Evolutionary conservation across 2,797 vertebrate genomes (phyloP).

Genomic region (Bryconaethiops microstoma): DNA sequence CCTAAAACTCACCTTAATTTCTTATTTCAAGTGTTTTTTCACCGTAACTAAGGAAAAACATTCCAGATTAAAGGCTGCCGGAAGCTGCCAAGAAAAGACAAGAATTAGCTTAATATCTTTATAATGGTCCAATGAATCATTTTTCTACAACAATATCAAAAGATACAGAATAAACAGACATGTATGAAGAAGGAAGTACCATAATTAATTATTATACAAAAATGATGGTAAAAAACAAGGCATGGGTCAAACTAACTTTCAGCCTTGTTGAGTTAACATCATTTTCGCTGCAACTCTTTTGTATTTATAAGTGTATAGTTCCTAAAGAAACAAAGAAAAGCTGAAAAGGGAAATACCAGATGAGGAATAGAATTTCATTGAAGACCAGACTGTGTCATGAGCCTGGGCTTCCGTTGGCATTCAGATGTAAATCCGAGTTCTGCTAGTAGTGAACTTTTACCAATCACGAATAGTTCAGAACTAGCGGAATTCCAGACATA

Average conservation of each 20-base stretch:
- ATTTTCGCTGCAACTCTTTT: constrained; percentile 40
- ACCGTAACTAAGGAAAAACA: too few species aligned
- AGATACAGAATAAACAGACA: too few species aligned
- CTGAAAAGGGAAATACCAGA: constrained; percentile 14
- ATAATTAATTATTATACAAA: constrained; percentile 48
- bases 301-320: background rate
- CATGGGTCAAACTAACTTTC: constrained; percentile 37
- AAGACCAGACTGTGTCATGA: constrained; percentile 29
- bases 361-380: constrained; percentile 28
- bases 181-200: background rate
- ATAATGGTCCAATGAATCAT: too few species aligned
- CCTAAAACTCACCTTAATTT: too few species aligned
- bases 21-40: too few species aligned
- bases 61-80: too few species aligned
- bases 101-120: too few species aligned
- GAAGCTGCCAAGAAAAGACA: too few species aligned
- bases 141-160: too few species aligned
- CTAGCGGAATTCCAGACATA: constrained; percentile 85
- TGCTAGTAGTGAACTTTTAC: constrained; percentile 85
- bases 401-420: constrained; percentile 57
- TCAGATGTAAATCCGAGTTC: constrained; percentile 80
- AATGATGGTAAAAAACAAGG: constrained; percentile 65
- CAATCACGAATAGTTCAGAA: constrained; percentile 80
- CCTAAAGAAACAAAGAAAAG: constrained; percentile 4
- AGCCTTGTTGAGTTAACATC: constrained; percentile 64